Evolutionary conservation across 1,140 invertebrate genomes (phyloP).

Genomic region (Anoplophora glabripennis): DNA sequence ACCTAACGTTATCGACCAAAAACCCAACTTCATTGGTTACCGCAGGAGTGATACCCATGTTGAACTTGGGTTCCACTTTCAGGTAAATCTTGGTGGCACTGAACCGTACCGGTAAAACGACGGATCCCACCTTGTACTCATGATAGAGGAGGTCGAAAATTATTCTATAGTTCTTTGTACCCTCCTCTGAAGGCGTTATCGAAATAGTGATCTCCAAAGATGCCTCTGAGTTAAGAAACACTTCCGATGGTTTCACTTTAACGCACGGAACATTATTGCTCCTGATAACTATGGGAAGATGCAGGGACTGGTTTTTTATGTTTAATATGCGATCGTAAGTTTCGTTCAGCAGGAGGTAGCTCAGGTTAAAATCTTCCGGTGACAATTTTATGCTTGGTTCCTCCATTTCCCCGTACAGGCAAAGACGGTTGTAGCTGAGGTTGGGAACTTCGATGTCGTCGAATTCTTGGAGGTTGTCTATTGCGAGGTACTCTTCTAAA

Average conservation of each 20-base stretch:
- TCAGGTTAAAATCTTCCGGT: conserved; percentile 25
- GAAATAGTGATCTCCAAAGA: conserved; percentile 18
- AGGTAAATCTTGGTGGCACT: background rate
- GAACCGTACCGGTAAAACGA: background rate
- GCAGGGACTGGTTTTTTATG: conserved; percentile 29
- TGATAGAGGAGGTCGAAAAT: conserved; percentile 23
- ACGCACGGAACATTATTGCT: conserved; percentile 31
- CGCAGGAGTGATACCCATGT: conserved; percentile 28
- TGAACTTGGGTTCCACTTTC: conserved; percentile 19
- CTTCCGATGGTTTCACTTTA: conserved; percentile 21
- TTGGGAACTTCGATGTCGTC: conserved; percentile 1
- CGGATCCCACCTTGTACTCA: conserved; percentile 12
- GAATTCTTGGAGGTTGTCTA: conserved; percentile 3
- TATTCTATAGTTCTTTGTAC: background rate
- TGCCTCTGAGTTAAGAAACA: conserved; percentile 19
- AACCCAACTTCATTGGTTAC: conserved; percentile 34
- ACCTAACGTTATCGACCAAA: conserved; percentile 28
- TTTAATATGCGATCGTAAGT: conserved; percentile 18
- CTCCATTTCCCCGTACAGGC: conserved; percentile 34
- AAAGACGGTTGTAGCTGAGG: conserved; percentile 14
- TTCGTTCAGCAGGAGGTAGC: conserved; percentile 20
- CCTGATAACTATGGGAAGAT: conserved; percentile 26
- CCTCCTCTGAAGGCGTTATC: conserved; percentile 27
- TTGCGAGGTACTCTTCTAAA: background rate
- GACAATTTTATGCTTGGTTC: conserved; percentile 23